Evolutionary conservation across 1,140 invertebrate genomes (phyloP).

Genomic region (Rhynchophorus ferrugineus): DNA sequence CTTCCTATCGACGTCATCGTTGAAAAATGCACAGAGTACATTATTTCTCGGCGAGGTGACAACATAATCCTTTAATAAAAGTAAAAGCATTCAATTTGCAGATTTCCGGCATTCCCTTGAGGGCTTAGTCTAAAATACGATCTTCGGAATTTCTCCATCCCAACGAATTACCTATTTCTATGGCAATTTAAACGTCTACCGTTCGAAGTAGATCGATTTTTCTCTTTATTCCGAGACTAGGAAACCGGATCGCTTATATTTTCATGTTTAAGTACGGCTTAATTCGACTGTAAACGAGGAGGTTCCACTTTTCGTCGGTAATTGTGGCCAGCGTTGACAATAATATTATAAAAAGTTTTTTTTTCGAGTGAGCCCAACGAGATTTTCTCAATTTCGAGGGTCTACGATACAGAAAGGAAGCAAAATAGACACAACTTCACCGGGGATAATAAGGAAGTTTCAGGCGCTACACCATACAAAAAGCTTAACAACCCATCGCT

Average conservation of each 20-base stretch:
- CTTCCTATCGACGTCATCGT: not conserved
- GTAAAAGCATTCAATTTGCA: constrained; percentile 22
- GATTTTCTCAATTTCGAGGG: no score
- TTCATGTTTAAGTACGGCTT: no score
- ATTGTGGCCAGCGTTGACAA: not conserved
- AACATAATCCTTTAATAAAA: constrained; percentile 23
- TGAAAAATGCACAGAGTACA: constrained; percentile 4
- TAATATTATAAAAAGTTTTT: not conserved
- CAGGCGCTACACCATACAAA: not conserved
- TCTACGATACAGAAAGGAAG: not conserved
- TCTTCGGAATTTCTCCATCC: not conserved
- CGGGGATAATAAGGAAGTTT: not conserved
- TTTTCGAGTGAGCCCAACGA: no score
- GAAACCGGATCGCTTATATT: no score
- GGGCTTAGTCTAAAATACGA: constrained; percentile 2
- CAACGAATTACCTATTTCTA: not conserved
- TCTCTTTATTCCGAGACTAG: no score
- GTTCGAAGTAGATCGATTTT: not conserved
- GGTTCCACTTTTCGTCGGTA: no score
- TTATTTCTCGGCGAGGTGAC: constrained; percentile 16
- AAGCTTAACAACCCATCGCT: not conserved
- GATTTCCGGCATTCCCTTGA: constrained; percentile 11
- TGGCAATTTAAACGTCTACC: constrained; percentile 1
- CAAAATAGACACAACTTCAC: not conserved
- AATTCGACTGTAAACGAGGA: no score